Evolutionary conservation across 53 echinoderm and acorn worm genomes (phyloP).

Genomic region (Echinarachnius parma): DNA sequence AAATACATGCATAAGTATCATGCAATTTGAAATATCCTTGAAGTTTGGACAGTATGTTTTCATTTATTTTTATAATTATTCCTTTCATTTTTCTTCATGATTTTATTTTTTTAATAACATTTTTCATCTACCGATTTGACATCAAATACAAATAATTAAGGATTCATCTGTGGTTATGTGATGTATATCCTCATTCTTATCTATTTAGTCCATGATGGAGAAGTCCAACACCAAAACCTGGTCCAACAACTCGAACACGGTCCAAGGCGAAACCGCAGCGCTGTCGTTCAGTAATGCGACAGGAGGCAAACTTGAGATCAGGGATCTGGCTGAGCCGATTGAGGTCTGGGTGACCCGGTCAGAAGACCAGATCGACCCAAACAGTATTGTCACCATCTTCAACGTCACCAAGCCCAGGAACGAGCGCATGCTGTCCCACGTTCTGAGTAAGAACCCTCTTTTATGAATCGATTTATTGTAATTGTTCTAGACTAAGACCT

Average conservation of each 20-base stretch:
- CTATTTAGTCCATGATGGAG: conserved; percentile 57
- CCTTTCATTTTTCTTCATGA: no score
- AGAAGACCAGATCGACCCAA: conserved; percentile 53
- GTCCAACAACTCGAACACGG: conserved; percentile 59
- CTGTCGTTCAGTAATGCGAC: conserved; percentile 75
- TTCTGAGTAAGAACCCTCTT: conserved; percentile 56
- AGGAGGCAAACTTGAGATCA: conserved; percentile 60
- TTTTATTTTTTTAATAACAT: no score
- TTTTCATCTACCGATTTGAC: no score
- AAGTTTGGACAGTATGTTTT: neutral
- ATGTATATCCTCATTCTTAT: neutral
- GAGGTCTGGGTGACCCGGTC: conserved; percentile 60
- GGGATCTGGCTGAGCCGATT: conserved; percentile 67
- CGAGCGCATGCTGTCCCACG: conserved; percentile 60
- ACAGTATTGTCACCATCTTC: conserved; percentile 51
- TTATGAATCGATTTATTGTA: neutral
- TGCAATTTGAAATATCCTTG: neutral
- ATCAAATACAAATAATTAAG: no score
- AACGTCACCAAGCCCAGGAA: conserved; percentile 56
- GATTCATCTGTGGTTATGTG: no score
- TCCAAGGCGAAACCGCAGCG: conserved; percentile 61
- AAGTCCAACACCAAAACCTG: conserved; percentile 71
- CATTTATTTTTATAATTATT: no score
- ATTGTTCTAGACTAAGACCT: no score
- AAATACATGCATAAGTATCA: neutral